These are phyloP conservation scores for Patella ulyssiponensis DNA, from an alignment of 2,888 invertebrate species.

Conservation along the genomic window DNA sequence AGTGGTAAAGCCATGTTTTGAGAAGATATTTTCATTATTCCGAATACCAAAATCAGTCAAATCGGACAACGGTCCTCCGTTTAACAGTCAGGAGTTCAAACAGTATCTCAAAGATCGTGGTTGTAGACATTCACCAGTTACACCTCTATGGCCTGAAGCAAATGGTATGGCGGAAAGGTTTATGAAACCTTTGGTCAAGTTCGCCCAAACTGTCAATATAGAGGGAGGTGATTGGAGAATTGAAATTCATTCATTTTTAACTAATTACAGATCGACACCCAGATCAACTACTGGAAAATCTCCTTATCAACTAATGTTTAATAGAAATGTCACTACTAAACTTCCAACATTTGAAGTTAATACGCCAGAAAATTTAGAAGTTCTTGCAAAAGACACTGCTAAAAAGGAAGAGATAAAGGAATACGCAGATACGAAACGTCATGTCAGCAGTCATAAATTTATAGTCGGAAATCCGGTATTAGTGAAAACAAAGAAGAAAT, in stretches of 20 bases:
- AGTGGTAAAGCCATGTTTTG: slow-evolving; percentile 29
- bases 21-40: slow-evolving; percentile 26
- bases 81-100: slow-evolving; percentile 24
- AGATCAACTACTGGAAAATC: background rate
- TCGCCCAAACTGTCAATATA: background rate
- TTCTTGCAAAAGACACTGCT: too few relatives aligned
- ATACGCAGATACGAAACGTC: too few relatives aligned
- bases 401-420: too few relatives aligned
- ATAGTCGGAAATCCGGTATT: too few relatives aligned
- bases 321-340: background rate
- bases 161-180: slow-evolving; percentile 45
- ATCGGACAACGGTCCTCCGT: slow-evolving; percentile 43
- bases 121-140: slow-evolving; percentile 41
- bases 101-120: slow-evolving; percentile 13
- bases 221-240: background rate
- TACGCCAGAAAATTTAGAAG: background rate
- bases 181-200: slow-evolving; percentile 35
- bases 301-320: background rate
- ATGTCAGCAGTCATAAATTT: too few relatives aligned
- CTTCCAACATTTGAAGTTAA: background rate
- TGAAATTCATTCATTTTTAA: background rate
- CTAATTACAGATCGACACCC: background rate
- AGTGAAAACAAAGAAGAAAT: too few relatives aligned
- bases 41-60: slow-evolving; percentile 29
- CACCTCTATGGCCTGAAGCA: slow-evolving; percentile 43